Evolutionary conservation across 2,797 vertebrate genomes (phyloP).

Genomic region (Aeoliscus strigatus): DNA sequence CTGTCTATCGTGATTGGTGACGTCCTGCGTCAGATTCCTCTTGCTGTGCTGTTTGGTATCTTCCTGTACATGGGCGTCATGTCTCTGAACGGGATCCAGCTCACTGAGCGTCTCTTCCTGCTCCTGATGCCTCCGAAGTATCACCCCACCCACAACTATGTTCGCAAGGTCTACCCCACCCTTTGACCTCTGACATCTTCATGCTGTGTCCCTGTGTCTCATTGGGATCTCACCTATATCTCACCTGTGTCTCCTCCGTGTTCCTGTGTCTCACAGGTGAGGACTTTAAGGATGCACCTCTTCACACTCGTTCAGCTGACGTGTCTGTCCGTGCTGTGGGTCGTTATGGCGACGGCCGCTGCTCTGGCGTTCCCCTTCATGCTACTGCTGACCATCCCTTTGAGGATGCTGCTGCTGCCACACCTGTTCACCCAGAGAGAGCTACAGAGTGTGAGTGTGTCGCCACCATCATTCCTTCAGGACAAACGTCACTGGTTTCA

Average conservation of each 20-base stretch:
- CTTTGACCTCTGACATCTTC: too few relatives aligned
- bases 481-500: too few relatives aligned
- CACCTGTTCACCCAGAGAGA: slow-evolving; percentile 82
- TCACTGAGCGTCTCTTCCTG: slow-evolving; percentile 84
- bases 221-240: slow-evolving; percentile 19
- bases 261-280: slow-evolving; percentile 70
- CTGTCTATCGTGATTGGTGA: slow-evolving; percentile 86
- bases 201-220: too few relatives aligned
- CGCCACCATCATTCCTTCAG: not conserved
- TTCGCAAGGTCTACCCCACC: slow-evolving; percentile 79
- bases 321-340: slow-evolving; percentile 87
- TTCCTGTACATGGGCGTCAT: too few relatives aligned
- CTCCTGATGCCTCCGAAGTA: slow-evolving; percentile 91
- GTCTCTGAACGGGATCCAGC: slow-evolving; percentile 89
- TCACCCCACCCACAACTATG: slow-evolving; percentile 83
- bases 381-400: slow-evolving; percentile 87
- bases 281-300: slow-evolving; percentile 88
- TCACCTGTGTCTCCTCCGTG: not conserved
- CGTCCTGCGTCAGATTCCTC: slow-evolving; percentile 84
- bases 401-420: slow-evolving; percentile 84
- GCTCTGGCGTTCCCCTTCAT: slow-evolving; percentile 90
- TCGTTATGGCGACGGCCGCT: slow-evolving; percentile 86
- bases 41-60: slow-evolving; percentile 91
- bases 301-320: slow-evolving; percentile 85
- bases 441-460: slow-evolving; percentile 89